Evolutionary conservation across 2,797 vertebrate species (phyloP).

Genomic region (Aeoliscus strigatus): DNA sequence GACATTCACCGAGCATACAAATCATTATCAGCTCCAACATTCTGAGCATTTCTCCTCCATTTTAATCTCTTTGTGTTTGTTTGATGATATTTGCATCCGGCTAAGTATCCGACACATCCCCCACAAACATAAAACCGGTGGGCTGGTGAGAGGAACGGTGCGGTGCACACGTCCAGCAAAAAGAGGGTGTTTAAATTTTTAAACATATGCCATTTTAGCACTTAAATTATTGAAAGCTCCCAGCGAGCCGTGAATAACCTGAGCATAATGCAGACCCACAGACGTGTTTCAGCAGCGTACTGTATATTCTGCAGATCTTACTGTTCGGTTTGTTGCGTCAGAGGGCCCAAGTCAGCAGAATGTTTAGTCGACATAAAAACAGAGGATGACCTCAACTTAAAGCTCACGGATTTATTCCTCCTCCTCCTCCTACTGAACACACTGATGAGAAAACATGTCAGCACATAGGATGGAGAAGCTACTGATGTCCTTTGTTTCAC

Average conservation of each 20-base stretch:
- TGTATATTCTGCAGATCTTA: conserved; percentile 31
- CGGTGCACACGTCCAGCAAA: conserved; percentile 35
- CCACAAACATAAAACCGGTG: conserved; percentile 10
- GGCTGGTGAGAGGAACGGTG: conserved; percentile 27
- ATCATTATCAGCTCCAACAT: too few species aligned
- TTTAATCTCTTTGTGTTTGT: neutral
- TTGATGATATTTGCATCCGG: conserved; percentile 6
- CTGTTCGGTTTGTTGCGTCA: conserved; percentile 14
- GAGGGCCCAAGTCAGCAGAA: conserved; percentile 9
- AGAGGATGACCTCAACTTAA: conserved; percentile 27
- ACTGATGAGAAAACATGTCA: conserved; percentile 9
- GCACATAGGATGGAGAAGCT: conserved; percentile 12
- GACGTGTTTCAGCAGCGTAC: conserved; percentile 50
- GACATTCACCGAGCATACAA: too few species aligned
- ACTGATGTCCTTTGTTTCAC: conserved; percentile 17
- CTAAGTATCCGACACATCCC: conserved; percentile 11
- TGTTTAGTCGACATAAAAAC: conserved; percentile 18
- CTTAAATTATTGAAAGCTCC: conserved; percentile 70
- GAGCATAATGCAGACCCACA: conserved; percentile 66
- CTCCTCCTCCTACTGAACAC: too few species aligned
- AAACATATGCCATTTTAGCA: conserved; percentile 69
- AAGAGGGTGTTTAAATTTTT: conserved; percentile 61
- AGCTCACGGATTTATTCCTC: conserved; percentile 34
- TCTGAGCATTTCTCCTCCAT: conserved; percentile 6
- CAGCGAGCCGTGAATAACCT: conserved; percentile 60